Percentiles rank a stretch among this genome's conserved stretches.
Conservation (phyloP, 2,797 vertebrate species). For the Columba guinea region DNA sequence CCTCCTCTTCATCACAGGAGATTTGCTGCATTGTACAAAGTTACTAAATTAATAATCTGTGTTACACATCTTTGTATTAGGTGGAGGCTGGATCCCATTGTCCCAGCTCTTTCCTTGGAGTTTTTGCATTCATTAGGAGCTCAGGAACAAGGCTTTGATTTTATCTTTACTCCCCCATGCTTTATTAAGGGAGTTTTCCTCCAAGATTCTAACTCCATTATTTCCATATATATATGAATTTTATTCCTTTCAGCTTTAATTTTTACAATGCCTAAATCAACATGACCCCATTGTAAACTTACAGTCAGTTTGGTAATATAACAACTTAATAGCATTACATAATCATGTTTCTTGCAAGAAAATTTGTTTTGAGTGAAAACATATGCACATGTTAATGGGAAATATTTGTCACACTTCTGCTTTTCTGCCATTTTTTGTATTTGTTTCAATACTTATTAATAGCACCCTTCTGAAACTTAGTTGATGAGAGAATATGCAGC, state of each 20-base stretch:
- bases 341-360: slow-evolving; percentile 15
- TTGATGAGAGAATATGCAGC: background rate
- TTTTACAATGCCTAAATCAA: background rate
- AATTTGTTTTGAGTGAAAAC: slow-evolving; percentile 32
- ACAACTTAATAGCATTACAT: background rate
- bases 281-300: background rate
- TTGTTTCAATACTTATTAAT: slow-evolving; percentile 36
- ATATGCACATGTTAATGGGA: slow-evolving; percentile 25
- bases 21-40: too few relatives aligned
- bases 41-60: background rate
- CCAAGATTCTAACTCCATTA: background rate
- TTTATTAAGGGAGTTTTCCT: background rate
- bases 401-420: slow-evolving; percentile 31
- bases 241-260: background rate
- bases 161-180: background rate
- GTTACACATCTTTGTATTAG: background rate
- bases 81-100: background rate
- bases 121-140: background rate
- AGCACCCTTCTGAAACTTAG: slow-evolving; percentile 4
- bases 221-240: background rate
- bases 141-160: background rate
- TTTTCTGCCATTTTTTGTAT: slow-evolving; percentile 40
- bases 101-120: background rate
- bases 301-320: background rate
- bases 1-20: background rate